phyloP scores from a whole-genome alignment of 2,113 vertebrate genomes.

The Macaca fascicularis region DNA sequence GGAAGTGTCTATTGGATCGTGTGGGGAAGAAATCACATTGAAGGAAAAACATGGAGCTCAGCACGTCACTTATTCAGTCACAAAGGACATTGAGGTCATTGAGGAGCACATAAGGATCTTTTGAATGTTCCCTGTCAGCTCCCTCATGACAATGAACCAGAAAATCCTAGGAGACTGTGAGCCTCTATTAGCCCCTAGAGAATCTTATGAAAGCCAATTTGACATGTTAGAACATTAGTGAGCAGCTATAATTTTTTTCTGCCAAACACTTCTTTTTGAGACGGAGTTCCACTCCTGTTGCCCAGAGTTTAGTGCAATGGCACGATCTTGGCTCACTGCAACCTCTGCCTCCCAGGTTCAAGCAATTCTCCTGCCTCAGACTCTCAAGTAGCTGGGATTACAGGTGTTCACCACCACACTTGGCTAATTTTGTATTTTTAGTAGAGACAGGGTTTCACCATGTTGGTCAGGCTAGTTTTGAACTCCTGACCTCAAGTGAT shows the following conservation, averaged over 20 bases:
- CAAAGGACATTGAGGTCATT: not conserved
- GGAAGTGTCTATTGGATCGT: not conserved
- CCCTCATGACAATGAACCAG: not conserved
- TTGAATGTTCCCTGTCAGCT: not conserved
- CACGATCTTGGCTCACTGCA: no score
- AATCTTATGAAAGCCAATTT: not conserved
- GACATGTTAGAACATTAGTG: not conserved
- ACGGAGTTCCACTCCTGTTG: no score
- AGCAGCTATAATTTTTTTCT: not conserved
- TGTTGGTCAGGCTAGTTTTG: no score
- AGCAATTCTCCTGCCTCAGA: no score
- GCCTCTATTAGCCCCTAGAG: not conserved
- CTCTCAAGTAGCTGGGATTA: no score
- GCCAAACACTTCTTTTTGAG: not conserved
- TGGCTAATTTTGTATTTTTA: no score
- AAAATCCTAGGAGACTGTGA: not conserved
- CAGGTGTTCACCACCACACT: no score
- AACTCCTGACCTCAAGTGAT: no score
- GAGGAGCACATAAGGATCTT: not conserved
- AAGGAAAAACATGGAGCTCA: rapidly evolving
- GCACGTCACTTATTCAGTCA: rapidly evolving
- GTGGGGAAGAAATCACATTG: no score
- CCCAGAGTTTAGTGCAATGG: no score
- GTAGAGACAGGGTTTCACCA: no score
- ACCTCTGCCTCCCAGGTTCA: no score